A percentile compares a stretch with the other conserved stretches of the same genome.
phyloP scores from a whole-genome alignment of 2,797 vertebrate genomes.

The Gorsachius magnificus region DNA sequence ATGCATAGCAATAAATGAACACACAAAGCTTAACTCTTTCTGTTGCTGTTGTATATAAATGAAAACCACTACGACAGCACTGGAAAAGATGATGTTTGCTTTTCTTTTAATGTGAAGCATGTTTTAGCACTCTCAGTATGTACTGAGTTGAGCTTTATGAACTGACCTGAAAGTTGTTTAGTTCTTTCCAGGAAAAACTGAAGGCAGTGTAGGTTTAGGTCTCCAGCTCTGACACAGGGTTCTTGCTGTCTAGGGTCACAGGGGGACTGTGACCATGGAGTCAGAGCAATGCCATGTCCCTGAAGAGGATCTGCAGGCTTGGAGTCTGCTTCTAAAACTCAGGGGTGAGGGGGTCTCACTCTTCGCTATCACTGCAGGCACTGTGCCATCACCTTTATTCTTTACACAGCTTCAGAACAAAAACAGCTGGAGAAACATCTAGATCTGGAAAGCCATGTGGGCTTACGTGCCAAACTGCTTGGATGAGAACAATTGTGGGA shows the following conservation, averaged over 20 bases:
- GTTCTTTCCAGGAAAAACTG: neutral
- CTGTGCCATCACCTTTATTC: neutral
- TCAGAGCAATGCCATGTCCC: neutral
- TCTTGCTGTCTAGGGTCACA: neutral
- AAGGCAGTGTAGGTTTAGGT: neutral
- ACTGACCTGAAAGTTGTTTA: neutral
- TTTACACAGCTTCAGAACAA: neutral
- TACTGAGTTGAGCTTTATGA: neutral
- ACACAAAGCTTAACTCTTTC: neutral
- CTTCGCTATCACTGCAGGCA: neutral
- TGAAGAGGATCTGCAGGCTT: neutral
- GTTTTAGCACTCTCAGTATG: neutral
- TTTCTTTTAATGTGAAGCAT: neutral
- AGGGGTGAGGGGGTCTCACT: neutral
- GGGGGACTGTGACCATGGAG: neutral
- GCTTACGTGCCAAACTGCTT: neutral
- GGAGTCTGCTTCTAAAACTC: neutral
- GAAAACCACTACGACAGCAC: neutral
- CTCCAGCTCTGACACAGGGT: neutral
- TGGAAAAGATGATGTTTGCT: neutral
- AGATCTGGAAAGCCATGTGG: neutral
- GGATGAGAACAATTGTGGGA: neutral
- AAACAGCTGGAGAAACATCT: neutral
- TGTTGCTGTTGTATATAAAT: neutral
- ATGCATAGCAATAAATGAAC: neutral